Evolutionary conservation across 2,888 invertebrate genomes (phyloP).

Genomic region (Rhingia campestris): DNA sequence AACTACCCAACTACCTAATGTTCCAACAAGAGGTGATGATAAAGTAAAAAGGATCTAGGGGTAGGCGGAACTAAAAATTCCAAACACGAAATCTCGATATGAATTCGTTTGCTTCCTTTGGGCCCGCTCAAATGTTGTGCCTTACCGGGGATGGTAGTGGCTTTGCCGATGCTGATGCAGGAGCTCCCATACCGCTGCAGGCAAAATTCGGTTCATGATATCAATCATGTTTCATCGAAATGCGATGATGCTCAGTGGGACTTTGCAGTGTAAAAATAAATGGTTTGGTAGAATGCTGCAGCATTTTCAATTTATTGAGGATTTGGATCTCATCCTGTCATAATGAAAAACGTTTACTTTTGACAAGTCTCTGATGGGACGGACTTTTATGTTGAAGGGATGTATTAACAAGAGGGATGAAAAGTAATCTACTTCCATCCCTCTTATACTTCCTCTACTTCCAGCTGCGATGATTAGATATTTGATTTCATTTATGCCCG

Average conservation of each 20-base stretch:
- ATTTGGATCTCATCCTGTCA: neutral
- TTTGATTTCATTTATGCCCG: too few species aligned
- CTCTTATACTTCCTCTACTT: too few species aligned
- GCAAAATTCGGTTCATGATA: slow-evolving; percentile 2
- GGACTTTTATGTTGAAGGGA: too few species aligned
- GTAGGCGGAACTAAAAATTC: slow-evolving; percentile 26
- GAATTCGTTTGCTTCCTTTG: slow-evolving; percentile 32
- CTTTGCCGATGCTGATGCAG: neutral
- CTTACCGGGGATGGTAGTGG: neutral
- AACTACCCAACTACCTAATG: neutral
- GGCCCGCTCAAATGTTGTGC: slow-evolving; percentile 11
- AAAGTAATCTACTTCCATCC: too few species aligned
- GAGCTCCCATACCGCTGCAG: neutral
- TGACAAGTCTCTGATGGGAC: too few species aligned
- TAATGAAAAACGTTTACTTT: neutral
- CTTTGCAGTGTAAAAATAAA: slow-evolving; percentile 21
- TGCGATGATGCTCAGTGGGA: slow-evolving; percentile 20
- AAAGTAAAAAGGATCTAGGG: slow-evolving; percentile 11
- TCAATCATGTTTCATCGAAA: slow-evolving; percentile 26
- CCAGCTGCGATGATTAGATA: too few species aligned
- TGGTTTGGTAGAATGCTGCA: neutral
- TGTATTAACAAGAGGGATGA: too few species aligned
- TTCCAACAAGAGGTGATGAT: neutral
- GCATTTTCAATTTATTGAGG: neutral
- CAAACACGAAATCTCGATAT: slow-evolving; percentile 34